A percentile compares a stretch with the other conserved stretches of the same genome.
Conservation (phyloP, 2,888 invertebrate species). For the Archips xylosteana region DNA sequence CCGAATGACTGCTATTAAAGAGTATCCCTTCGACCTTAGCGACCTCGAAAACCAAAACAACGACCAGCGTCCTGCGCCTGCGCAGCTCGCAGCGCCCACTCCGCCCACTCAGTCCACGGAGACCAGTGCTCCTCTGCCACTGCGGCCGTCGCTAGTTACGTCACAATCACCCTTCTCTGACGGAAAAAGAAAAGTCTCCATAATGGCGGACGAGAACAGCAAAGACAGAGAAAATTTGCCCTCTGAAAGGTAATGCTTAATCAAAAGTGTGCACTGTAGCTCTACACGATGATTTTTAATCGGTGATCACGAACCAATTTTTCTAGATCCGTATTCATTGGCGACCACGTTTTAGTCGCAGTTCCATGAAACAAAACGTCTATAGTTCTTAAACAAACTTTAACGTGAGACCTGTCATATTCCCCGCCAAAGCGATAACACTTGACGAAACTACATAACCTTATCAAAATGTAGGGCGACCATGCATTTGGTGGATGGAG, state of each 20-base stretch:
- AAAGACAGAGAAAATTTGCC: slow-evolving; percentile 88
- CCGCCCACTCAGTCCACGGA: slow-evolving; percentile 31
- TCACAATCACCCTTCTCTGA: slow-evolving; percentile 57
- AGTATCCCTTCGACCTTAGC: slow-evolving; percentile 82
- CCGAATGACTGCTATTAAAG: slow-evolving; percentile 83
- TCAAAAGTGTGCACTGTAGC: slow-evolving; percentile 27
- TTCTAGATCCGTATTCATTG: too few relatives aligned
- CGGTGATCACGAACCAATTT: too few relatives aligned
- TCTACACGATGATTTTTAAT: too few relatives aligned
- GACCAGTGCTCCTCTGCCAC: slow-evolving; percentile 43
- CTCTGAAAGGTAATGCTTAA: slow-evolving; percentile 83
- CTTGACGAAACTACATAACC: too few relatives aligned
- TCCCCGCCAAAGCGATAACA: too few relatives aligned
- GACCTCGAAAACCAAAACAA: slow-evolving; percentile 68
- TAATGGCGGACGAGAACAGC: slow-evolving; percentile 85
- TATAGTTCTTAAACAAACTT: too few relatives aligned
- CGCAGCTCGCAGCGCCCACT: slow-evolving; percentile 42
- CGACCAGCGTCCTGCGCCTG: slow-evolving; percentile 45
- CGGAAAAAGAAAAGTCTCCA: slow-evolving; percentile 87
- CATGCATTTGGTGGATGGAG: too few relatives aligned
- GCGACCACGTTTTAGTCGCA: too few relatives aligned
- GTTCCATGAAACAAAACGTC: too few relatives aligned
- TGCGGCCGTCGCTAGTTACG: slow-evolving; percentile 38
- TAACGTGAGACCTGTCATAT: too few relatives aligned
- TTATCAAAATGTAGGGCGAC: too few relatives aligned